Conservation (phyloP, 2,888 invertebrate species). For the Ophonus ardosiacus region DNA sequence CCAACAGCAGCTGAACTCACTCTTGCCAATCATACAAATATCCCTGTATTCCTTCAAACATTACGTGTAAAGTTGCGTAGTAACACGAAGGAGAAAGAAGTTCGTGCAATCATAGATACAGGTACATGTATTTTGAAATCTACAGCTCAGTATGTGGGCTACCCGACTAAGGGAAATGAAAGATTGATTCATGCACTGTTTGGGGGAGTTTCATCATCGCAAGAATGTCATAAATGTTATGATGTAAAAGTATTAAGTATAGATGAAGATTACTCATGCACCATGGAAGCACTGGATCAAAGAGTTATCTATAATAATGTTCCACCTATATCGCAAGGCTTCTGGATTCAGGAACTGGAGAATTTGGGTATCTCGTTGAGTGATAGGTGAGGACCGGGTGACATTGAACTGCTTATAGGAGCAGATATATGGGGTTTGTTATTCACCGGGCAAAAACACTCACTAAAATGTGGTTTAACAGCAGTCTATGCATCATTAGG, state of each 20-base stretch:
- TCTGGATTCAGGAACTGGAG: conserved; percentile 64
- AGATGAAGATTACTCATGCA: conserved; percentile 61
- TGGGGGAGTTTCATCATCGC: not conserved
- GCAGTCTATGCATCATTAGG: conserved; percentile 65
- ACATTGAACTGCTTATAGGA: conserved; percentile 67
- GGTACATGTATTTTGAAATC: not conserved
- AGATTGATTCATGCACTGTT: not conserved
- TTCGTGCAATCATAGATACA: not conserved
- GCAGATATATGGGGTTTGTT: conserved; percentile 68
- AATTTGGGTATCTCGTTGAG: conserved; percentile 50
- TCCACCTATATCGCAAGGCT: conserved; percentile 57
- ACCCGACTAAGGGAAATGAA: not conserved
- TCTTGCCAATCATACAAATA: not conserved
- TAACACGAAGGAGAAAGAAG: not conserved
- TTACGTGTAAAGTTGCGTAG: not conserved
- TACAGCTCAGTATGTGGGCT: not conserved
- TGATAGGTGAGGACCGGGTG: conserved; percentile 55
- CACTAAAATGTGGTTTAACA: conserved; percentile 66
- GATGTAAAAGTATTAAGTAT: conserved; percentile 58
- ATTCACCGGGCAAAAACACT: conserved; percentile 65
- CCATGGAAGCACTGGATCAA: conserved; percentile 65
- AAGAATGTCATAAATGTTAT: conserved; percentile 16
- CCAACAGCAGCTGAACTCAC: not conserved
- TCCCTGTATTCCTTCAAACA: not conserved
- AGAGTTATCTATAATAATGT: conserved; percentile 63